Conservation (phyloP, 1,140 invertebrate genomes). For the Trichoplusia ni region DNA sequence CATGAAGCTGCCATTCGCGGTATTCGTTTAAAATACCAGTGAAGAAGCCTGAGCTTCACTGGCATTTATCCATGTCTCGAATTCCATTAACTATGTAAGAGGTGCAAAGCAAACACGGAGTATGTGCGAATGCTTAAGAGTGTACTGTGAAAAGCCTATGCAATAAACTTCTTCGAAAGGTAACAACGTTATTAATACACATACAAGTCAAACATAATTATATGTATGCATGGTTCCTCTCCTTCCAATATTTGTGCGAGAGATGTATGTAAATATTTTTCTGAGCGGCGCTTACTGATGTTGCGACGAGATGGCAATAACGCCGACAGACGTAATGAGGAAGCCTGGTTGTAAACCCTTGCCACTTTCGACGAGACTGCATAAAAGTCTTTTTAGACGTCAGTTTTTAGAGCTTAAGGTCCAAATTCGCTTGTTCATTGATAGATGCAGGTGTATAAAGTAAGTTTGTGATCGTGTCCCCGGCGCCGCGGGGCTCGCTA, state of each 20-base stretch:
- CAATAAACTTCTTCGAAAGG: conserved; percentile 13
- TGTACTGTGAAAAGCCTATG: conserved; percentile 10
- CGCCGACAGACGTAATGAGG: conserved; percentile 74
- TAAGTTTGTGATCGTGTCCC: conserved; percentile 49
- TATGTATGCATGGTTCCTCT: conserved; percentile 36
- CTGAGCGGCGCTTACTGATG: conserved; percentile 65
- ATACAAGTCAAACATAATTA: conserved; percentile 40
- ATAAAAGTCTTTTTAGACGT: conserved; percentile 25
- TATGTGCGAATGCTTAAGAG: neutral
- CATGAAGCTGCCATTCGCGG: neutral
- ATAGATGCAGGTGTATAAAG: conserved; percentile 37
- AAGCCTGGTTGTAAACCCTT: conserved; percentile 63
- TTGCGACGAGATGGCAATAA: conserved; percentile 69
- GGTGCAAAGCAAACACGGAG: conserved; percentile 7
- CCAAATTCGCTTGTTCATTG: conserved; percentile 45
- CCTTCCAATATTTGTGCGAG: conserved; percentile 57
- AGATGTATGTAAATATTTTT: conserved; percentile 72
- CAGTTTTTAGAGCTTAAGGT: conserved; percentile 48
- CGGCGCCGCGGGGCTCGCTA: conserved; percentile 60
- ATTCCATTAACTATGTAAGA: conserved; percentile 17
- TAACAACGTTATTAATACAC: conserved; percentile 39
- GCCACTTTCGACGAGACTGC: conserved; percentile 31
- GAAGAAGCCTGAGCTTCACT: neutral
- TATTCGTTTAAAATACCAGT: conserved; percentile 9
- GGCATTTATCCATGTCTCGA: neutral